Evolutionary conservation across 2,797 vertebrate species (phyloP).

Genomic region (Gymnodraco acuticeps): DNA sequence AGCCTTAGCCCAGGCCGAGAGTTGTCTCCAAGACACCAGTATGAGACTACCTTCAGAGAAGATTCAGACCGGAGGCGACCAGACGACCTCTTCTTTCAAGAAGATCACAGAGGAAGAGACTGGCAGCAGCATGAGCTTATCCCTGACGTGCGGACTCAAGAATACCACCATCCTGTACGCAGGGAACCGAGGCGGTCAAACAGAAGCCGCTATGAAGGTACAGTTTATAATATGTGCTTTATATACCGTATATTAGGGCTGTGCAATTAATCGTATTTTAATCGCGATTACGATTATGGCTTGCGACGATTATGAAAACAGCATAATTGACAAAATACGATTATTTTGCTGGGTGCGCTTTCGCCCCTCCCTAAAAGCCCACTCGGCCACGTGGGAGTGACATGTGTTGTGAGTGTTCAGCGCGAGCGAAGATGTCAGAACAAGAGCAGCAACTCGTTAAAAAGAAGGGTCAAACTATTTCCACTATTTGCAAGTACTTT

Average conservation of each 20-base stretch:
- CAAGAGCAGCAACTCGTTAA: no score
- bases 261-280: no score
- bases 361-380: no score
- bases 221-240: neutral
- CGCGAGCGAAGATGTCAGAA: no score
- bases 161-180: constrained; percentile 13
- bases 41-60: constrained; percentile 48
- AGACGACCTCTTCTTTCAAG: constrained; percentile 41
- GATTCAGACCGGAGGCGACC: constrained; percentile 48
- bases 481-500: no score
- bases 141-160: constrained; percentile 31
- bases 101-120: constrained; percentile 40
- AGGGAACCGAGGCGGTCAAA: constrained; percentile 46
- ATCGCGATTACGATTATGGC: no score
- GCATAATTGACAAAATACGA: no score
- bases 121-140: constrained; percentile 47
- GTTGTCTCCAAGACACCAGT: constrained; percentile 31
- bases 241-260: neutral
- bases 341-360: no score
- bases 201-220: constrained; percentile 72
- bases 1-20: constrained; percentile 34
- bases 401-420: no score
- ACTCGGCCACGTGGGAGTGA: no score
- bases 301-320: no score
- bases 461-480: no score